These are phyloP conservation scores for Hystrix cristata DNA, from an alignment of 2,113 vertebrate species.

Conservation along the genomic window DNA sequence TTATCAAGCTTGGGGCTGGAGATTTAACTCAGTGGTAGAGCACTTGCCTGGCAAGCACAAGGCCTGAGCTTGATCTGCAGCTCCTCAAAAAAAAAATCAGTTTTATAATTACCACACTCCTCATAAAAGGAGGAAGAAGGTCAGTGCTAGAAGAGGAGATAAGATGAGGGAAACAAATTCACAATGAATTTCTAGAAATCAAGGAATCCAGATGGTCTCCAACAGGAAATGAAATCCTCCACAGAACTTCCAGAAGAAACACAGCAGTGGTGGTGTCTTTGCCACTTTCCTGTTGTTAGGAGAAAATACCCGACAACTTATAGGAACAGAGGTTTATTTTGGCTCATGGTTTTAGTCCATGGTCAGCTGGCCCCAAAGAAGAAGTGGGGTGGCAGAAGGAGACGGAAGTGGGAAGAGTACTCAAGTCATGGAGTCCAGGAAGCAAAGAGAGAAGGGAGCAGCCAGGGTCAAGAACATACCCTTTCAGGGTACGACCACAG, in stretches of 20 bases:
- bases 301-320: neutral
- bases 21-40: too few relatives aligned
- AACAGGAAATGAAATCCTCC: neutral
- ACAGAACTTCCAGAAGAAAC: neutral
- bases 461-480: neutral
- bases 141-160: neutral
- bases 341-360: neutral
- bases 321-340: neutral
- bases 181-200: neutral
- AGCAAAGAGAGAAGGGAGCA: neutral
- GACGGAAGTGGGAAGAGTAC: neutral
- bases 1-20: too few relatives aligned
- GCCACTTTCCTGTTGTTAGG: neutral
- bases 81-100: too few relatives aligned
- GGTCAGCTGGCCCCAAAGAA: neutral
- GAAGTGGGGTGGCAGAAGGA: neutral
- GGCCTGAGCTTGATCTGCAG: too few relatives aligned
- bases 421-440: neutral
- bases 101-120: neutral
- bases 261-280: fast-evolving
- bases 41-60: too few relatives aligned
- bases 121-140: neutral
- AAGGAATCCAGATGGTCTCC: neutral
- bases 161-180: neutral
- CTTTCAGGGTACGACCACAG: neutral